Base-by-base conservation (phyloP, 2,113 vertebrate species). In the Archilochus colubris region DNA sequence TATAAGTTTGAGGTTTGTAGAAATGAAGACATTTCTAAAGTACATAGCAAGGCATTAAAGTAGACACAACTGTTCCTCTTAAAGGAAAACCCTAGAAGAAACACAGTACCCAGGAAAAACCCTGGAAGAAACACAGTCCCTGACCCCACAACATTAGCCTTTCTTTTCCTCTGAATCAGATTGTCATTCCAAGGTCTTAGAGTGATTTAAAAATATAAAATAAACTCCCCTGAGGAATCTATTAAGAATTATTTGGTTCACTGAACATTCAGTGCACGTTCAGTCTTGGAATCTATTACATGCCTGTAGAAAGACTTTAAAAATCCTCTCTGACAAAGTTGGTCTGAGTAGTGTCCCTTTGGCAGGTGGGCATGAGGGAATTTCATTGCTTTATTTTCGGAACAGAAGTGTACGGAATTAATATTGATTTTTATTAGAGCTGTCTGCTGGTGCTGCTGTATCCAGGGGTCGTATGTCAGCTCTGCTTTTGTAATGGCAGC, bases 231-330 rank as follows among this genome's bases (percentile, higher is more conserved):
- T 91, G 92, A 95, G 94, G 89, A 96, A 95, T 96, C 88, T 97
- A 93, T 97, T 97, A 94, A 95, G 96, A 96, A 95, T 97, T 96
- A 96, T 72, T 86, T 97, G 94, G 88, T 96, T 97, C 95, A 95
- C 83, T 90, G 95, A 94, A 96, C 95, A 95, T 94, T 92, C 94
- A 76, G 70, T 89, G 80, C 79, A 81, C 8, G 72, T 90, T 97
- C 82, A 38, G 53, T 82, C 70, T 93, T 92, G 83, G 93, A 96
- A 93, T 96, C 89, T 53, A 93, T 97, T 97, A 87, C 81, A 50
- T 82, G 72, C 69, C 64, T 14, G 6, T 94, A 94, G 86, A 96
- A 96, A 86, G 83, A 76, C 86, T 96, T 95, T n/a, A 88, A 94
- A 91, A 94, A 90, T 31, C 55, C 28, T 92, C 68, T 78, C 33